These are phyloP conservation scores for Cantharis nigra DNA, from an alignment of 2,888 invertebrate species.

Conservation along the genomic window DNA sequence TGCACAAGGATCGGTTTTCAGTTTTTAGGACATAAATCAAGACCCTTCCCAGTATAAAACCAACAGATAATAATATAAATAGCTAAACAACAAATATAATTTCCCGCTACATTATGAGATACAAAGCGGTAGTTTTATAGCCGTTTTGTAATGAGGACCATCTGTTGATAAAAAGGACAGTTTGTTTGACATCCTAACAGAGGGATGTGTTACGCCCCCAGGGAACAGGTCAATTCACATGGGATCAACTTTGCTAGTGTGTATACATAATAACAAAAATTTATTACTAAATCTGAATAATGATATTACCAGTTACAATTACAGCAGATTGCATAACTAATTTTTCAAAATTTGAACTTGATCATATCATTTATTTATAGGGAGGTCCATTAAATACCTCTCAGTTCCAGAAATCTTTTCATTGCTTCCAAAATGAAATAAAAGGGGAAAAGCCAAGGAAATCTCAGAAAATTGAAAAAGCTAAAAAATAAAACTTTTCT, in stretches of 20 bases:
- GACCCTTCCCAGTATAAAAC: conserved; percentile 45
- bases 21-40: conserved; percentile 33
- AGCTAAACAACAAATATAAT: conserved; percentile 55
- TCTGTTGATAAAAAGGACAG: conserved; percentile 54
- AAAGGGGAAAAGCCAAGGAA: too few relatives aligned
- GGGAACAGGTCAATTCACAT: conserved; percentile 28
- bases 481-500: too few relatives aligned
- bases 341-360: too few relatives aligned
- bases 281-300: conserved; percentile 19
- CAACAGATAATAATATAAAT: conserved; percentile 55
- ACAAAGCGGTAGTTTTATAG: conserved; percentile 49
- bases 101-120: conserved; percentile 54
- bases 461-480: too few relatives aligned
- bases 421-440: too few relatives aligned
- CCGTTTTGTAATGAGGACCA: conserved; percentile 52
- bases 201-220: conserved; percentile 39
- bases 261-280: conserved; percentile 10
- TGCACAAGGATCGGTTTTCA: neutral
- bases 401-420: too few relatives aligned
- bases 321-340: neutral
- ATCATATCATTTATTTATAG: too few relatives aligned
- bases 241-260: conserved; percentile 19
- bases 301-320: conserved; percentile 10
- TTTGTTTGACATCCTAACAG: conserved; percentile 41
- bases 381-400: too few relatives aligned